Base-by-base conservation (phyloP, 1,140 invertebrate genomes). In the Ostrea denselamellosa region DNA sequence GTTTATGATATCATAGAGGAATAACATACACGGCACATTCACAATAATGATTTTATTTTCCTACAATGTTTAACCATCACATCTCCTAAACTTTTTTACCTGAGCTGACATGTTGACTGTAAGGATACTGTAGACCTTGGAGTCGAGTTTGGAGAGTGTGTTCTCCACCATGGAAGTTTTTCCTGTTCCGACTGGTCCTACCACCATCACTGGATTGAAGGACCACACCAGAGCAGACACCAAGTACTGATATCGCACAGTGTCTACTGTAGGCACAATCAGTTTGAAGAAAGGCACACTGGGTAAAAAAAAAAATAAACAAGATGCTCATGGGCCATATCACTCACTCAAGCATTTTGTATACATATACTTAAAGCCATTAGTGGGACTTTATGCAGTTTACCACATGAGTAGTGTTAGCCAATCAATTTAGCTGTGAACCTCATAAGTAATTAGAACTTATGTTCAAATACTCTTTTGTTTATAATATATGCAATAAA, bases 31-130 rank as follows among this genome's bases (percentile, higher is more conserved):
- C n/a, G n/a, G n/a, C n/a, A n/a, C n/a, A n/a, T n/a, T n/a, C n/a
- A n/a, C n/a, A n/a, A n/a, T n/a, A n/a, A n/a, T 44, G 34, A 44
- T 5, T 44, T 1, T 44, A 5, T 44, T 44, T 44, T 44, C 34
- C 34, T 5, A 44, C 34, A 44, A 44, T 44, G 34, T 5, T 44
- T 5, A 44, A 44, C 34, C 34, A 44, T 44, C 34, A 44, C 5
- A 44, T 44, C 34, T 44, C 34, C 34, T 44, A 44, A 44, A 5
- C 34, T 44, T 81, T 51, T 81, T 22, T 81, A 96, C 96, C 95
- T 96, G 97, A 3, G 97, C 97, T 1, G 97, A 98, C 96, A 98
- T 97, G 93, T 98, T 98, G 58, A 98, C 96, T 8, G 96, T 96
- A 7, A 98, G 95, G 2, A 96, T 92, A 71, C 95, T 96, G 93